A percentile compares a stretch with the other conserved stretches of the same genome.
Conservation (phyloP, 1,140 invertebrate genomes). For the Chymomyza costata region DNA sequence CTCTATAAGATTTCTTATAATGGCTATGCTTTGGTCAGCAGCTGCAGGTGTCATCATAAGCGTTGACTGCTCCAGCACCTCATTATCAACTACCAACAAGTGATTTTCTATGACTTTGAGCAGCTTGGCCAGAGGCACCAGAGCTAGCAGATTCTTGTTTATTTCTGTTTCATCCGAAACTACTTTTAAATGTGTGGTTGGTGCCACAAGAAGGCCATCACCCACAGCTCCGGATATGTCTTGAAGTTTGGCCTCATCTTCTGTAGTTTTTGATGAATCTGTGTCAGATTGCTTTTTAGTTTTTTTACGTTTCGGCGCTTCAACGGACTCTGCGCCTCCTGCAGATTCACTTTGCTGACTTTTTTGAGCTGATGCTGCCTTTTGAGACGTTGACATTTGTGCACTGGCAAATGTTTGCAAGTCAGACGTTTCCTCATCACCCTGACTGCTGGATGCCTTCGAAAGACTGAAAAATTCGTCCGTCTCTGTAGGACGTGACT, state of each 20-base stretch:
- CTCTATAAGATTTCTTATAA: slow-evolving; percentile 79
- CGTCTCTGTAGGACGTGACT: slow-evolving; percentile 60
- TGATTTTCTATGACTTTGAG: slow-evolving; percentile 68
- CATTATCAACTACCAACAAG: slow-evolving; percentile 78
- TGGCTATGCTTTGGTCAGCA: slow-evolving; percentile 80
- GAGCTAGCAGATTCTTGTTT: slow-evolving; percentile 50
- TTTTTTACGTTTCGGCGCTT: slow-evolving; percentile 69
- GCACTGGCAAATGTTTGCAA: slow-evolving; percentile 80
- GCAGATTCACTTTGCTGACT: slow-evolving; percentile 50
- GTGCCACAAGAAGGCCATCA: slow-evolving; percentile 74
- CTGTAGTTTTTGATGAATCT: slow-evolving; percentile 73
- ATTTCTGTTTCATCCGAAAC: slow-evolving; percentile 57
- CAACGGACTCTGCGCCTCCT: slow-evolving; percentile 42
- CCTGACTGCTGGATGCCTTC: slow-evolving; percentile 55
- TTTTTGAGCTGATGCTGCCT: slow-evolving; percentile 34
- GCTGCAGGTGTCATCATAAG: slow-evolving; percentile 80
- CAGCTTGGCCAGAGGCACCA: slow-evolving; percentile 62
- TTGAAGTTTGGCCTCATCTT: slow-evolving; percentile 65
- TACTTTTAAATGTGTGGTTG: slow-evolving; percentile 37
- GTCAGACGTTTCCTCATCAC: slow-evolving; percentile 78
- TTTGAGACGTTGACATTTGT: slow-evolving; percentile 76
- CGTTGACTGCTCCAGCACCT: slow-evolving; percentile 79
- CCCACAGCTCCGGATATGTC: slow-evolving; percentile 77
- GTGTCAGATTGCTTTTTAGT: slow-evolving; percentile 66
- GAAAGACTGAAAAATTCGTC: slow-evolving; percentile 79